phyloP scores from a whole-genome alignment of 2,888 invertebrate genomes.

The Pemphredon lugubris region DNA sequence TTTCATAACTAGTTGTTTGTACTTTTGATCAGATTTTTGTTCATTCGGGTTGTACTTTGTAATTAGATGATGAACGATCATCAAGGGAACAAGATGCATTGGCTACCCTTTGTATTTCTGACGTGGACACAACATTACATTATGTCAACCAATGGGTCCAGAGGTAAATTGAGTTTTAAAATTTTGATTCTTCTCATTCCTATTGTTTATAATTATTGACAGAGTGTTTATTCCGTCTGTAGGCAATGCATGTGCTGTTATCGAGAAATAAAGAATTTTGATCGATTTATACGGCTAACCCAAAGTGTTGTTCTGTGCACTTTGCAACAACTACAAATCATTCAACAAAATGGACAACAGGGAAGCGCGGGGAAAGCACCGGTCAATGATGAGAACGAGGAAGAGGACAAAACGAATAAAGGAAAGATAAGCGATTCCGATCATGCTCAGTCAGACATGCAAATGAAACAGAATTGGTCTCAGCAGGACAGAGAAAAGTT shows the following conservation, averaged over 20 bases:
- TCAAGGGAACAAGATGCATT: constrained; percentile 90
- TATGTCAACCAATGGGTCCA: constrained; percentile 95
- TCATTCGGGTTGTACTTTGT: constrained; percentile 1
- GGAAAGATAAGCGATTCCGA: constrained; percentile 64
- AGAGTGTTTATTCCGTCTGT: constrained; percentile 46
- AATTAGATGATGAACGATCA: constrained; percentile 89
- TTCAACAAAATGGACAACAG: constrained; percentile 81
- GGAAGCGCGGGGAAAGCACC: constrained; percentile 74
- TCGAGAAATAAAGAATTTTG: constrained; percentile 95
- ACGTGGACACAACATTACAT: constrained; percentile 91
- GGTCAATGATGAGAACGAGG: constrained; percentile 74
- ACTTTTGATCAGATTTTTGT: too few species aligned
- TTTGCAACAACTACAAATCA: constrained; percentile 90
- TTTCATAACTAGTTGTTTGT: too few species aligned
- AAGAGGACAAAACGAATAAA: constrained; percentile 75
- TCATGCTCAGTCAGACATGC: constrained; percentile 56
- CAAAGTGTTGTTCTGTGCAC: constrained; percentile 93
- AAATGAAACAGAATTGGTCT: constrained; percentile 83
- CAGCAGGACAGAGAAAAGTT: constrained; percentile 94
- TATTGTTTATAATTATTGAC: background rate
- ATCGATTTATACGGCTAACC: constrained; percentile 93
- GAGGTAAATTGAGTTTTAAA: too few species aligned
- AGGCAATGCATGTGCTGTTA: constrained; percentile 98
- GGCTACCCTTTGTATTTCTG: constrained; percentile 88
- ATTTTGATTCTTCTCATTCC: constrained; percentile 5